Conservation (phyloP, 2,888 invertebrate genomes). For the Hyposoter dolosus region DNA sequence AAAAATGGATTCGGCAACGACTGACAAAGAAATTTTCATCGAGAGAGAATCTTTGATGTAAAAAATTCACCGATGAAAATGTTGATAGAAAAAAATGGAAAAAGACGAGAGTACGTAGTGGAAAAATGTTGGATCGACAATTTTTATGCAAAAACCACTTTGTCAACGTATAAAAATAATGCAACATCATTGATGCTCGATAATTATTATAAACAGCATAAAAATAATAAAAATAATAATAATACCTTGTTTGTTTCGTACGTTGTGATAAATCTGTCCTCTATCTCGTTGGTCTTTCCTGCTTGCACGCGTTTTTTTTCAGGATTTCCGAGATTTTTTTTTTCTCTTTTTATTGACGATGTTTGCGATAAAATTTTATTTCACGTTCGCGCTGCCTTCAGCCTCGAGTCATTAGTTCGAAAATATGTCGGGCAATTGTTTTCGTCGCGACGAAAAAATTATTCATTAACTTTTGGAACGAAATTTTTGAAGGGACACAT, state of each 20-base stretch:
- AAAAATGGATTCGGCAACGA: background rate
- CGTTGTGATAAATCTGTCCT: background rate
- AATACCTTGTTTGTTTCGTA: constrained; percentile 60
- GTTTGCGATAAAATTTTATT: background rate
- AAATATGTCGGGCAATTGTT: background rate
- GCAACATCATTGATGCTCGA: background rate
- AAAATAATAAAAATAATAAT: constrained; percentile 38
- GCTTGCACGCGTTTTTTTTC: background rate
- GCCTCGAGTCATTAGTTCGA: background rate
- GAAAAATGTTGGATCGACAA: background rate
- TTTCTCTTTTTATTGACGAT: constrained; percentile 1
- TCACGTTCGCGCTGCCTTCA: background rate
- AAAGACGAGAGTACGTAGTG: background rate
- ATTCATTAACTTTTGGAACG: constrained; percentile 1
- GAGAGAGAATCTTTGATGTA: background rate
- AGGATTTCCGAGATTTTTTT: background rate
- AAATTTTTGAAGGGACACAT: background rate
- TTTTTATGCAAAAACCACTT: constrained; percentile 1
- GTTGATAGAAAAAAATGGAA: background rate
- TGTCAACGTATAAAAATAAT: background rate
- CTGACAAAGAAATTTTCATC: background rate
- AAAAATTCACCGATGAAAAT: background rate
- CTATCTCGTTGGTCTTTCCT: background rate
- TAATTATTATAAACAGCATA: constrained; percentile 29
- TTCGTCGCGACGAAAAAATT: background rate